These are phyloP conservation scores for Erethizon dorsatum DNA, from an alignment of 2,797 vertebrate species.

Conservation along the genomic window DNA sequence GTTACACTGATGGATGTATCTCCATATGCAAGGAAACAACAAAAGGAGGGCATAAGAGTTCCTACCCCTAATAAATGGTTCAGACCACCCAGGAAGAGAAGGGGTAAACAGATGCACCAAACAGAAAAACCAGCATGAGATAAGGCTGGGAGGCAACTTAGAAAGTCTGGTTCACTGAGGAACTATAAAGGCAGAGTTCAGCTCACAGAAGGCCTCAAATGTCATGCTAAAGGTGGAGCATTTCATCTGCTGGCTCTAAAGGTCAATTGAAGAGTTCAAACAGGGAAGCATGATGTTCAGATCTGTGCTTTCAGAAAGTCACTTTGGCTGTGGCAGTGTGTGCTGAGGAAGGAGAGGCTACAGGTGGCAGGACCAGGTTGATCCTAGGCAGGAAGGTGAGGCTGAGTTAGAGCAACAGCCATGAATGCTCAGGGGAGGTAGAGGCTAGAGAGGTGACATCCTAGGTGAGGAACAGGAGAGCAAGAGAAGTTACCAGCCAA, in stretches of 20 bases:
- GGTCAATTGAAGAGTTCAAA: not conserved
- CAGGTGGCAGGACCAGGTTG: not conserved
- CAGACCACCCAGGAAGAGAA: not conserved
- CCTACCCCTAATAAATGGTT: not conserved
- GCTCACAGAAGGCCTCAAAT: not conserved
- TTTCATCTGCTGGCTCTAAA: constrained; percentile 9
- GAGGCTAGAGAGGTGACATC: not conserved
- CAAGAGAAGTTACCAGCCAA: not conserved
- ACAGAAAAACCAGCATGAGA: not conserved
- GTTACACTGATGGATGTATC: not conserved
- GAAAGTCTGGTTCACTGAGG: not conserved
- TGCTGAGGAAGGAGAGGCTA: not conserved
- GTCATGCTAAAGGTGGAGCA: not conserved
- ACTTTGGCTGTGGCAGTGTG: not conserved
- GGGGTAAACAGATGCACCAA: not conserved
- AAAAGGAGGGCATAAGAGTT: not conserved
- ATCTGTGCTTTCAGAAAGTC: not conserved
- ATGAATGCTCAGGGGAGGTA: too few species aligned
- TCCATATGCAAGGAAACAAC: not conserved
- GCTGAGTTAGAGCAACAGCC: not conserved
- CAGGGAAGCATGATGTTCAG: not conserved
- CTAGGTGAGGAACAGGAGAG: not conserved
- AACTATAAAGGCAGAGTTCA: not conserved
- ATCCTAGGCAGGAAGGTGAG: not conserved
- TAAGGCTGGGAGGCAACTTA: not conserved